phyloP scores from a whole-genome alignment of 2,888 invertebrate species.

The Acheta domesticus region DNA sequence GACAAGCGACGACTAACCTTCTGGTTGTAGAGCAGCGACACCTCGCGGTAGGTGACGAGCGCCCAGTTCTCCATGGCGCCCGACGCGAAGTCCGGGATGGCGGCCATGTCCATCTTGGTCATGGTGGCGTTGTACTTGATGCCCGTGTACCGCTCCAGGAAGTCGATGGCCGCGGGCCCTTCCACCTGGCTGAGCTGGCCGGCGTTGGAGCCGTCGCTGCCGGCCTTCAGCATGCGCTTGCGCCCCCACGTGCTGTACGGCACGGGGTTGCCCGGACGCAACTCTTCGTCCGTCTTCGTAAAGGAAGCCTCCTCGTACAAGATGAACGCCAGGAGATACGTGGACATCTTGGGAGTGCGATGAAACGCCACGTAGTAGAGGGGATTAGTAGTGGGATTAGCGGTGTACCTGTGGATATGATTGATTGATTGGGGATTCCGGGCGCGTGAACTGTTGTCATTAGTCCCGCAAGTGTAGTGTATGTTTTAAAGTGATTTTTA shows the following conservation, averaged over 20 bases:
- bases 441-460: too few relatives aligned
- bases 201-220: neutral
- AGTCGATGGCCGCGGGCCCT: neutral
- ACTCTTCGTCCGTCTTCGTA: neutral
- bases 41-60: neutral
- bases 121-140: neutral
- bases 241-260: neutral
- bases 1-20: neutral
- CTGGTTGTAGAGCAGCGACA: neutral
- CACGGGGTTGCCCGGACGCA: neutral
- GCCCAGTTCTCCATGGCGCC: neutral
- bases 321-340: neutral
- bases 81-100: neutral
- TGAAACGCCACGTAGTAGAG: neutral
- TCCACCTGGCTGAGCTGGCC: neutral
- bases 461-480: too few relatives aligned
- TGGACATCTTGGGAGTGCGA: neutral
- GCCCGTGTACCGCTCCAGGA: neutral
- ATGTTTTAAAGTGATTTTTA: too few relatives aligned
- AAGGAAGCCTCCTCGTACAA: neutral
- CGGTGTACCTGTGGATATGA: too few relatives aligned
- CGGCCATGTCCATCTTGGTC: neutral
- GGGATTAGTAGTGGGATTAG: too few relatives aligned
- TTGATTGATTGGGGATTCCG: too few relatives aligned
- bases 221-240: neutral